These are phyloP conservation scores for Lasioglossum baleicum DNA, from an alignment of 1,140 invertebrate species.

Conservation along the genomic window DNA sequence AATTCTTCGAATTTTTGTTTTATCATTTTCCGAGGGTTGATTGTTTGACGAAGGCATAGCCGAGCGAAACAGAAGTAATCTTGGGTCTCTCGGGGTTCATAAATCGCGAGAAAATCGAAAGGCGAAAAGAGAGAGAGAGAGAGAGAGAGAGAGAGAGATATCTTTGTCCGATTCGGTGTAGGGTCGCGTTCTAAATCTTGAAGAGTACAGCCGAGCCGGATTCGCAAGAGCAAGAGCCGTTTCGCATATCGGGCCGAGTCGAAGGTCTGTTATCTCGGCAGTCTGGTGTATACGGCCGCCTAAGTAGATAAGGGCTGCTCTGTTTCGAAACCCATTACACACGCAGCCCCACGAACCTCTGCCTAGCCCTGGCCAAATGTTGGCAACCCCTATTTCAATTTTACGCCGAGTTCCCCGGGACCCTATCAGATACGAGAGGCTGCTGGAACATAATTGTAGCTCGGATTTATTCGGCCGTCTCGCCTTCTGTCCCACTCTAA, in stretches of 20 bases:
- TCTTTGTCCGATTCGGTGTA: no score
- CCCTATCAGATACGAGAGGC: slow-evolving; percentile 25
- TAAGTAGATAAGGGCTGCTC: slow-evolving; percentile 43
- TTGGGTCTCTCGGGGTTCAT: no score
- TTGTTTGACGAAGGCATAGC: no score
- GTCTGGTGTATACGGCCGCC: slow-evolving; percentile 10
- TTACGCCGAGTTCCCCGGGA: slow-evolving; percentile 40
- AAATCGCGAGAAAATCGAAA: no score
- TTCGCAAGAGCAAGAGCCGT: neutral
- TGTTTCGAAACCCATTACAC: slow-evolving; percentile 21
- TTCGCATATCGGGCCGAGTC: slow-evolving; percentile 30
- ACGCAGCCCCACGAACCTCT: neutral
- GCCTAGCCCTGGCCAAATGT: slow-evolving; percentile 23
- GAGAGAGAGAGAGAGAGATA: no score
- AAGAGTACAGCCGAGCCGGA: no score
- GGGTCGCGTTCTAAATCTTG: slow-evolving; percentile 24
- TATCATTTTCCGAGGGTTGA: no score
- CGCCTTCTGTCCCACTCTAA: neutral
- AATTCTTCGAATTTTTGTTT: no score
- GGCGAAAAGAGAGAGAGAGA: no score
- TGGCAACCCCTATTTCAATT: slow-evolving; percentile 50
- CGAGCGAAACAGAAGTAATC: no score
- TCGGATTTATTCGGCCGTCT: slow-evolving; percentile 14
- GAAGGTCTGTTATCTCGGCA: slow-evolving; percentile 42
- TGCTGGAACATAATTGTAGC: slow-evolving; percentile 31